phyloP scores from a whole-genome alignment of 2,888 invertebrate species.

The Heliconius aoede region DNA sequence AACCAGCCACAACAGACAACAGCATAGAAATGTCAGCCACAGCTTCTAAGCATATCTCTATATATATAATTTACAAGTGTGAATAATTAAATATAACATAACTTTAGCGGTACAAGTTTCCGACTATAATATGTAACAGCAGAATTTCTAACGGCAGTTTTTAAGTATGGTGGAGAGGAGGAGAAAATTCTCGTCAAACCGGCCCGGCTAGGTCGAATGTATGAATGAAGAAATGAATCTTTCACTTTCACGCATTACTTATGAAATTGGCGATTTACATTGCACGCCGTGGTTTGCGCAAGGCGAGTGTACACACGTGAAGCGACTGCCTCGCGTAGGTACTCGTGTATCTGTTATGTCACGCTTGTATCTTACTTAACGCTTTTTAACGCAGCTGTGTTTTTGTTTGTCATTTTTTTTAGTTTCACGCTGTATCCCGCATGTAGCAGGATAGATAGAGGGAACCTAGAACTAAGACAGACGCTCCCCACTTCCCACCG shows the following conservation, averaged over 20 bases:
- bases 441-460: too few relatives aligned
- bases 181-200: conserved; percentile 54
- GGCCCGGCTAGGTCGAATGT: conserved; percentile 52
- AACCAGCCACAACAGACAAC: too few relatives aligned
- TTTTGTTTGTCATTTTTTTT: background rate
- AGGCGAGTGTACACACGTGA: conserved; percentile 40
- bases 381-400: conserved; percentile 45
- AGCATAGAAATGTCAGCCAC: too few relatives aligned
- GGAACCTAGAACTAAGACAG: too few relatives aligned
- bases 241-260: conserved; percentile 76
- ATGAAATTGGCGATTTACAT: conserved; percentile 77
- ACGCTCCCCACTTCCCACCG: too few relatives aligned
- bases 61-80: background rate
- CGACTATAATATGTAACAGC: conserved; percentile 9
- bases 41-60: background rate
- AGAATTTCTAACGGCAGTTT: conserved; percentile 17
- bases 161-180: background rate
- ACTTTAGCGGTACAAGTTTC: background rate
- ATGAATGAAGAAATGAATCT: conserved; percentile 67
- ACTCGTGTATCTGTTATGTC: conserved; percentile 51
- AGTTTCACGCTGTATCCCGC: too few relatives aligned
- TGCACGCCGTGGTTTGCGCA: conserved; percentile 60
- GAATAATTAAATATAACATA: background rate
- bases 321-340: background rate
- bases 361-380: conserved; percentile 48